Evolutionary conservation across 2,888 invertebrate species (phyloP), one percentile per base, ranked within the genome.

Genomic region (Stenodema calcarata): DNA sequence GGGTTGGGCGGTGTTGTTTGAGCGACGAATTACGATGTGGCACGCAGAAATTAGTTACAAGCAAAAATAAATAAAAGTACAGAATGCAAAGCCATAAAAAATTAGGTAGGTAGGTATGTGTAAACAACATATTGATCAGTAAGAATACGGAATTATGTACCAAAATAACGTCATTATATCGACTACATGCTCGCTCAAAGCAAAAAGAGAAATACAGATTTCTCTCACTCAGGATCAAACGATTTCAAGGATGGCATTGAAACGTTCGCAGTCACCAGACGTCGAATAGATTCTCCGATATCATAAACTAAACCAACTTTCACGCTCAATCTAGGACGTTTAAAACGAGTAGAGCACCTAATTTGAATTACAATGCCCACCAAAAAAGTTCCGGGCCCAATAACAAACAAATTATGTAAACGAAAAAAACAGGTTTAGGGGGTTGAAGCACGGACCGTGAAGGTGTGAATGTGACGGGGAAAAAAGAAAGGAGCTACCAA

Each of bases 341-440:
- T 82, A 69, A 82, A 82, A 82, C 69, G 82, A 82, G 82, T 35
- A 41, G 35, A n/a, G 42, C 27, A 28, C 28, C 75, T 75, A 23
- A 84, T 84, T 84, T 84, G 84, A 70, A 84, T 84, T 47, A 84
- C 84, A 84, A 84, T n/a, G 75, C 44, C 0, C 16, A 23, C 30
- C 44, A 47, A 28, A 62, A 42, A 84, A 84, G 75, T 73, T 82
- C 69, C 78, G 35, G 35, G 50, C 41, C 82, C 73, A 73, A 47
- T 82, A 73, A 70, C 75, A 70, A 84, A 84, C 84, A 84, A 84
- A 84, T 84, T 75, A 84, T 75, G 84, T 84, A 73, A 84, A 84
- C 84, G 44, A 62, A 47, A 18, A 27, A 73, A 84, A 84, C 84
- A 73, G 84, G 84, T 84, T 84, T 70, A 47, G 47, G 47, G 82